Conservation (phyloP, 2,113 vertebrate genomes). For the Asarcornis scutulata region DNA sequence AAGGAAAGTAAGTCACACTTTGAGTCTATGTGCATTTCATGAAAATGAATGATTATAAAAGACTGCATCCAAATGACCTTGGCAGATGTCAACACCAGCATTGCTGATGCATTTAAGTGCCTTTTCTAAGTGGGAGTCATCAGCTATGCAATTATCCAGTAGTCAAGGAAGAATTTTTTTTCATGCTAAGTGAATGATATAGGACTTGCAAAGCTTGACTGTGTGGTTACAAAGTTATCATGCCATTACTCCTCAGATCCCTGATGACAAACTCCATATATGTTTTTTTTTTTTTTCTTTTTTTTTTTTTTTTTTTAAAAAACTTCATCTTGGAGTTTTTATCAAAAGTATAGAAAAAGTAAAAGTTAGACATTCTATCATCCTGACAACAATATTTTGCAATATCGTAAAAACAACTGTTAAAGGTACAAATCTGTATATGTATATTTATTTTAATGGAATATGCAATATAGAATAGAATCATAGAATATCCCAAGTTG, state of each 20-base stretch:
- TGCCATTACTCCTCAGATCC: background rate
- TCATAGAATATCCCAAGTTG: no score
- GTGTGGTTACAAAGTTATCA: background rate
- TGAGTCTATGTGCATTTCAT: background rate
- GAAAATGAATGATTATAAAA: slow-evolving; percentile 52
- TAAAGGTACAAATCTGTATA: background rate
- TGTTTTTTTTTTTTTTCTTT: background rate
- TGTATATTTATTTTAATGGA: background rate
- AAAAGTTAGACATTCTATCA: background rate
- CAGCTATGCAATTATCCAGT: slow-evolving; percentile 22
- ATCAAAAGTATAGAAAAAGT: background rate
- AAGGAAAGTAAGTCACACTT: slow-evolving; percentile 13
- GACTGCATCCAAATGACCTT: slow-evolving; percentile 38
- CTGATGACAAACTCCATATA: background rate
- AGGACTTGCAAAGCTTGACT: background rate
- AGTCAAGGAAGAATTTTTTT: slow-evolving; percentile 4
- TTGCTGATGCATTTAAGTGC: slow-evolving; percentile 29
- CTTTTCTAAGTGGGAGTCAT: slow-evolving; percentile 5
- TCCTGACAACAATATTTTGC: background rate
- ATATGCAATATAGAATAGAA: background rate
- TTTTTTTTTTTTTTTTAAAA: background rate
- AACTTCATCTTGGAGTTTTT: background rate
- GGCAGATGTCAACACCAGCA: slow-evolving; percentile 35
- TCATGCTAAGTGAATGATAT: background rate
- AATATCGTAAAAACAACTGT: background rate